A percentile compares a stretch with the other conserved stretches of the same genome.
Evolutionary conservation across 2,888 invertebrate species (phyloP).

Genomic region (Eulithis testata): DNA sequence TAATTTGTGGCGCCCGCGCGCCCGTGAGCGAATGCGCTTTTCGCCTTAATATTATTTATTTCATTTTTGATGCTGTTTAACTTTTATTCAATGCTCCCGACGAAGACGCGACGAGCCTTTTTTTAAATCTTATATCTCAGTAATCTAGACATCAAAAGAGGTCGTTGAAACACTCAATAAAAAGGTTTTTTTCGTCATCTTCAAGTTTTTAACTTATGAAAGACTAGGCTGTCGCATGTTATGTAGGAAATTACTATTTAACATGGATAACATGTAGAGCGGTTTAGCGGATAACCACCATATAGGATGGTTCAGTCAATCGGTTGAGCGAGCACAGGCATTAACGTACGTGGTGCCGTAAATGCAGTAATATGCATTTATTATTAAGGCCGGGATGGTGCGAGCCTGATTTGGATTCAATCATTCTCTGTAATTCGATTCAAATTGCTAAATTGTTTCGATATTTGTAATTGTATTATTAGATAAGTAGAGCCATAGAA

Average conservation of each 20-base stretch:
- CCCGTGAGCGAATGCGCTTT: slow-evolving; percentile 42
- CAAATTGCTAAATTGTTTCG: slow-evolving; percentile 25
- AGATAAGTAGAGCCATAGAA: neutral
- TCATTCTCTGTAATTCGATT: slow-evolving; percentile 26
- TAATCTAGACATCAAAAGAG: too few species aligned
- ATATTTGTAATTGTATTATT: slow-evolving; percentile 22
- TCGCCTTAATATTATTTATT: slow-evolving; percentile 36
- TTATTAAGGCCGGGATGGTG: slow-evolving; percentile 28
- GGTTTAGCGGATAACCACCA: slow-evolving; percentile 22
- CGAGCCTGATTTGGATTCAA: slow-evolving; percentile 30
- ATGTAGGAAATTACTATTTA: slow-evolving; percentile 1
- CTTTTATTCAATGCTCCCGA: neutral
- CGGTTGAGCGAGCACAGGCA: slow-evolving; percentile 28
- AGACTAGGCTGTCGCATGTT: neutral
- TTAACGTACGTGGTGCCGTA: slow-evolving; percentile 27
- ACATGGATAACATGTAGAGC: slow-evolving; percentile 14
- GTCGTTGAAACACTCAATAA: neutral
- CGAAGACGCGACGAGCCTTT: too few species aligned
- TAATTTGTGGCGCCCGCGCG: slow-evolving; percentile 48
- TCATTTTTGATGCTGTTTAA: slow-evolving; percentile 2
- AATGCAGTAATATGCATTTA: slow-evolving; percentile 28
- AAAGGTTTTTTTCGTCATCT: too few species aligned
- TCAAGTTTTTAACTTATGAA: neutral
- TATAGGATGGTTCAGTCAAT: slow-evolving; percentile 31
- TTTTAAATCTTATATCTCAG: too few species aligned